Base-by-base conservation (phyloP, 35 echinoderm and acorn worm species). In the Strongylocentrotus purpuratus region DNA sequence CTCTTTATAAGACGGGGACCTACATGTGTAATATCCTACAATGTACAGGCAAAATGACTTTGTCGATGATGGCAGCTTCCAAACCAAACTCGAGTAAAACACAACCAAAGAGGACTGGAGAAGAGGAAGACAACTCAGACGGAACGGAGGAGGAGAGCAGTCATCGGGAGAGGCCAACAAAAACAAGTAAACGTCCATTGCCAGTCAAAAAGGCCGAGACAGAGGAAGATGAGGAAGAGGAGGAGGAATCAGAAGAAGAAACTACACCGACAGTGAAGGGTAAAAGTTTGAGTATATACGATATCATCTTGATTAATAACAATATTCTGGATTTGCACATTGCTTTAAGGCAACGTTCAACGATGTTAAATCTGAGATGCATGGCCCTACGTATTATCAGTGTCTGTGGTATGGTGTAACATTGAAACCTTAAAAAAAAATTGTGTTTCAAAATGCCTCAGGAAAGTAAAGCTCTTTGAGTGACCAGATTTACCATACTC, bases 191-290 rank as follows among this genome's bases (percentile, higher is more conserved):
- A 45, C 18, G 22, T 55, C 8, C 8, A 55, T 55, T 14, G 14
- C 14, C 50, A 55, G 61, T n/a, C 33, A 78, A 85, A n/a, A 93
- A 95, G 6, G 96, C 94, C 2, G 95, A 97, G 2, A 92, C 92
- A 0, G 95, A 97, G 7, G 95, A 94, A 2, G 95, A 90, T 8
- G 93, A 94, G 5, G 50, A 97, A 85, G 94, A 96, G 1, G 94
- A 96, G 33, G 87, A 95, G 33, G 87, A 95, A 33, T 93, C 58
- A 9, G 61, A 94, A 14, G 46, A 28, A 32, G 70, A 95, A 41
- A 45, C 4, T 25, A 3, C 15, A 33, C 14, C 7, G 31, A 45
- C 13, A 86, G 33, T 61, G 0, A 86, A 13, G 32, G 46, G 20
- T 35, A 35, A 12, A n/a, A n/a, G n/a, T n/a, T n/a, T n/a, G n/a